A percentile compares a stretch with the other conserved stretches of the same genome.
phyloP scores from a whole-genome alignment of 23 tunicate species.

The Ascidia mentula region DNA sequence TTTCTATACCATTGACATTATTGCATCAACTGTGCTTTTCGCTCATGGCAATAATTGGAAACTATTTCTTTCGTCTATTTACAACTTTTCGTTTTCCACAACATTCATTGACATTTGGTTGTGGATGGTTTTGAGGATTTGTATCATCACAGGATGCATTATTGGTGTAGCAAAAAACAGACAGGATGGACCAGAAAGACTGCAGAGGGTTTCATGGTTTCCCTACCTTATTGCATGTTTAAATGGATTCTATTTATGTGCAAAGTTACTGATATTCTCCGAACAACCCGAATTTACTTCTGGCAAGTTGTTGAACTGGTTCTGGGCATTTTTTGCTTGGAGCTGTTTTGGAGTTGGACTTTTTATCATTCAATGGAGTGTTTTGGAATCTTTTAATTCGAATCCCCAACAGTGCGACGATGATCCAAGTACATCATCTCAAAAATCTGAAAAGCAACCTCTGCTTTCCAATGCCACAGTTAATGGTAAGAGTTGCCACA shows the following conservation, averaged over 20 bases:
- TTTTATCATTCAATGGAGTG: not conserved
- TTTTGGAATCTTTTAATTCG: not conserved
- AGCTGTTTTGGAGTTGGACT: constrained; percentile 23
- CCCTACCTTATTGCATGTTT: constrained; percentile 12
- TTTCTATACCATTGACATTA: constrained; percentile 12
- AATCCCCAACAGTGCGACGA: not conserved
- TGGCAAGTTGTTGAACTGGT: constrained; percentile 28
- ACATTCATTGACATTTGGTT: constrained; percentile 43
- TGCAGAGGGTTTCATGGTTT: not conserved
- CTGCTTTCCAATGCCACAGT: not conserved
- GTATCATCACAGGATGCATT: constrained; percentile 32
- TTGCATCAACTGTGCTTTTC: constrained; percentile 24
- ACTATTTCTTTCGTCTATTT: constrained; percentile 17
- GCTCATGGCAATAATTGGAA: constrained; percentile 43
- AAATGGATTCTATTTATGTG: constrained; percentile 30
- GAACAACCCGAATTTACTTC: constrained; percentile 30
- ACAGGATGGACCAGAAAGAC: constrained; percentile 23
- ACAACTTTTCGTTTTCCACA: constrained; percentile 36
- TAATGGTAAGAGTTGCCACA: too few relatives aligned
- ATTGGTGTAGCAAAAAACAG: constrained; percentile 48
- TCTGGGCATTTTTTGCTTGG: constrained; percentile 65
- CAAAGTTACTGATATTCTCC: constrained; percentile 50
- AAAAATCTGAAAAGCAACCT: constrained; percentile 1
- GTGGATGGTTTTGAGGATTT: constrained; percentile 27
- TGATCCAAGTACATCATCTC: not conserved